Conservation (phyloP, 2,888 invertebrate species). For the Tuberolachnus salignus region DNA sequence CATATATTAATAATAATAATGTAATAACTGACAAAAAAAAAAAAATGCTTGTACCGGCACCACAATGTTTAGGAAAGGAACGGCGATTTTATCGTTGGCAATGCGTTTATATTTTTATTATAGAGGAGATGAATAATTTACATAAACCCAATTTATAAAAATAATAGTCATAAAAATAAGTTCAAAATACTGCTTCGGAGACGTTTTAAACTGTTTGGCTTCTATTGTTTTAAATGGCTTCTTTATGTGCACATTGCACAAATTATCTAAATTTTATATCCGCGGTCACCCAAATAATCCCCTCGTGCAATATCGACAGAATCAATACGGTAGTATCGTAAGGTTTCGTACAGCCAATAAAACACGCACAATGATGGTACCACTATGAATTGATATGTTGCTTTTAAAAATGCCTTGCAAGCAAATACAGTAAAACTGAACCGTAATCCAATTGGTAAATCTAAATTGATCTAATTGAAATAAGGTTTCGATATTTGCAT, state of each 20-base stretch:
- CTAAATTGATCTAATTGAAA: slow-evolving; percentile 49
- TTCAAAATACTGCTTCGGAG: not conserved
- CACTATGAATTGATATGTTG: slow-evolving; percentile 45
- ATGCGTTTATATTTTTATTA: not conserved
- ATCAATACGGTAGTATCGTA: slow-evolving; percentile 23
- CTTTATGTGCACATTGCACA: slow-evolving; percentile 45
- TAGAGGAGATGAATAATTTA: not conserved
- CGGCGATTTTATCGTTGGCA: too few relatives aligned
- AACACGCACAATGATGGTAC: slow-evolving; percentile 51
- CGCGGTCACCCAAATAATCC: slow-evolving; percentile 43
- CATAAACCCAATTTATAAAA: not conserved
- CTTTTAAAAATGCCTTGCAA: slow-evolving; percentile 52
- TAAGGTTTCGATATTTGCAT: slow-evolving; percentile 40
- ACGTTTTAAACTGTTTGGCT: slow-evolving; percentile 46
- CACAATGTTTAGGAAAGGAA: too few relatives aligned
- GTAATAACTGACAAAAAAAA: too few relatives aligned
- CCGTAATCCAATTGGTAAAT: slow-evolving; percentile 50
- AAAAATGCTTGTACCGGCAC: too few relatives aligned
- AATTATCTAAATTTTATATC: slow-evolving; percentile 52
- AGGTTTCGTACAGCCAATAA: slow-evolving; percentile 49
- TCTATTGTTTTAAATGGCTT: slow-evolving; percentile 54
- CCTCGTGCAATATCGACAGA: slow-evolving; percentile 43
- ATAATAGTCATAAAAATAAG: not conserved
- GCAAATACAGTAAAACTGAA: slow-evolving; percentile 47
- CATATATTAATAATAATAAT: too few relatives aligned